phyloP scores from a whole-genome alignment of 2,113 vertebrate species.

The Heterotis niloticus region DNA sequence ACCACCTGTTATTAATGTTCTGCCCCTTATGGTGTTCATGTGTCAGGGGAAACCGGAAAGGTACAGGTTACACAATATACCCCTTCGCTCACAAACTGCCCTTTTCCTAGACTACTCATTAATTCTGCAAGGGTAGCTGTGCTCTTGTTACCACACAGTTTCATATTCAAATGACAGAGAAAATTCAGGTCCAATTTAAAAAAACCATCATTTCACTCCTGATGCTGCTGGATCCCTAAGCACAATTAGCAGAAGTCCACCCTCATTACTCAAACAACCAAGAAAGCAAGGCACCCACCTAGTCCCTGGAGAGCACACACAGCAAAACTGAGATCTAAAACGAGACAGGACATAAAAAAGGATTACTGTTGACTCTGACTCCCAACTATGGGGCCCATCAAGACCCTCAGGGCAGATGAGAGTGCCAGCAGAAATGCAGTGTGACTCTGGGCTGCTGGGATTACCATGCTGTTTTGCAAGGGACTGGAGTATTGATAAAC shows the following conservation, averaged over 20 bases:
- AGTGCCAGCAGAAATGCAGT: neutral
- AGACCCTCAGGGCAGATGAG: neutral
- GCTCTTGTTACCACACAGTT: neutral
- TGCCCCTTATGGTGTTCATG: slow-evolving; percentile 30
- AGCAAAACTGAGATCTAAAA: neutral
- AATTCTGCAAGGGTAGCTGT: neutral
- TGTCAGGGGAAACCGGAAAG: neutral
- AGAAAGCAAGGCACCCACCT: neutral
- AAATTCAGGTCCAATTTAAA: neutral
- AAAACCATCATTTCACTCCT: slow-evolving; percentile 3
- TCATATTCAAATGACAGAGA: slow-evolving; percentile 23
- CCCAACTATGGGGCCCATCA: neutral
- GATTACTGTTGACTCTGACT: too few relatives aligned
- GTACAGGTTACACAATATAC: neutral
- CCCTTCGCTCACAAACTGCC: neutral
- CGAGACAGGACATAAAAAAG: too few relatives aligned
- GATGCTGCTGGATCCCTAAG: neutral
- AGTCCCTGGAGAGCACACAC: neutral
- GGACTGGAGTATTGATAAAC: neutral
- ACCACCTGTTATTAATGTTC: slow-evolving; percentile 33
- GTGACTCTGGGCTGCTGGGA: neutral
- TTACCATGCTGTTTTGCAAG: neutral
- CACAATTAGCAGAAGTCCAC: neutral
- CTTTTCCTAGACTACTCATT: neutral
- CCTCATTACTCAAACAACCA: slow-evolving; percentile 13